Base-by-base conservation (phyloP, 2,113 vertebrate genomes). In the Sterrhoptilus dennistouni region DNA sequence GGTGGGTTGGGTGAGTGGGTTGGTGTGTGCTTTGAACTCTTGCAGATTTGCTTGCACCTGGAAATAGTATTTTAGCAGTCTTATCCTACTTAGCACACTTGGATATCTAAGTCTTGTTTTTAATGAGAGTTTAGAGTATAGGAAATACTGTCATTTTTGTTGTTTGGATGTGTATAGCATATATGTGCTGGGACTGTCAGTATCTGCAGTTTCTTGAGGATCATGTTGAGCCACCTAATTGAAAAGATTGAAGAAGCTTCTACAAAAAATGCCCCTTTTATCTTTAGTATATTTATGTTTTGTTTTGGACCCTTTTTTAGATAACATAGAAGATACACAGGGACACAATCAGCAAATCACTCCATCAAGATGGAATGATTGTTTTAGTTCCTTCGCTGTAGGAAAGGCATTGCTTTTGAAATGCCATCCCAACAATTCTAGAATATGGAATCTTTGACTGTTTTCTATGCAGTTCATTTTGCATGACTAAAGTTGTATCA, bases 111-210 rank as follows among this genome's bases (percentile, higher is more conserved):
- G 21, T 79, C n/a, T 40, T 40, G 3, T 56, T 59, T 71, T 61
- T 52, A 52, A 18, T 44, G 27, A 65, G 40, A 70, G 14, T 40
- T 81, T 44, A 53, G 38, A 52, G 50, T 54, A 21, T 35, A 71
- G 61, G 33, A 66, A 78, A 59, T 38, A 31, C n/a, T 60, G 9
- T 59, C 0, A 9, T 49, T 77, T 83, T 80, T 56, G 8, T 69
- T 79, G 15, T 50, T 36, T 83, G 21, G 14, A 24, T 50, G 15
- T 13, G 2, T 15, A 42, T 1, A 49, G 28, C 8, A 27, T 36
- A 3, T 25, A 8, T 65, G 27, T 66, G 15, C 24, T 42, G 12
- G 35, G 27, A 38, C 59, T 70, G 33, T 42, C 0, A 0, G 5
- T 80, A 35, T 56, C 49, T 68, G 40, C 27, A 65, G 38, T 42